Base-by-base conservation (phyloP, 1,140 invertebrate species). In the Drosophila biarmipes region DNA sequence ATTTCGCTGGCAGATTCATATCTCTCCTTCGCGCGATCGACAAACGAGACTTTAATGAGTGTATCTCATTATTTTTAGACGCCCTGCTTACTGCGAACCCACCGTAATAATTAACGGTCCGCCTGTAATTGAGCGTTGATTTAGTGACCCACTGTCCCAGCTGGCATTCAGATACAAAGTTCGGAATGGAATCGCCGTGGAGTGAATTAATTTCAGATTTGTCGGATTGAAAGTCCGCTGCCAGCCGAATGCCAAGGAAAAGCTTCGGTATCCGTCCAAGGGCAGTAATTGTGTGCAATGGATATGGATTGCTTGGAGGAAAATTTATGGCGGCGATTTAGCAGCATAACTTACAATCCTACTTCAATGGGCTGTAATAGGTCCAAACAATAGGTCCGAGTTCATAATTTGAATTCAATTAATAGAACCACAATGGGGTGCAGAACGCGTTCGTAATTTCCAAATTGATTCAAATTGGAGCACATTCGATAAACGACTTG, bases 101-200 rank as follows among this genome's bases (percentile, higher is more conserved):
- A 64, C 71, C 58, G 78, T 49, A 67, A 78, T 87, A 87, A 87
- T 85, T 87, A 87, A 81, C 58, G 78, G 73, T 38, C 52, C 48
- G 45, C 66, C 17, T 87, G 73, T 85, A 87, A 87, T 85, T 81
- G 62, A 57, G 57, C 48, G 37, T 71, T 81, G 78, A 58, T 69
- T 69, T 69, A 69, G 59, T 56, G 66, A 69, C 66, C 66, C 51
- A 69, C 66, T 69, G 66, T 69, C 66, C 66, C 63, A 29, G 29
- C 63, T 69, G 63, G 66, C 66, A 69, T 69, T 69, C 66, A 56
- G 68, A 68, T 38, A 24, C 72, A 38, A 75, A 73, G 29, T 45
- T 17, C 46, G 31, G 31, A 40, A 40, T 14, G 40, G 17, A 64
- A 67, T 55, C 24, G 63, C 49, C 42, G 66, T 55, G 62, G 49